phyloP scores from a whole-genome alignment of 2,797 vertebrate species.

The Sciurus vulgaris region DNA sequence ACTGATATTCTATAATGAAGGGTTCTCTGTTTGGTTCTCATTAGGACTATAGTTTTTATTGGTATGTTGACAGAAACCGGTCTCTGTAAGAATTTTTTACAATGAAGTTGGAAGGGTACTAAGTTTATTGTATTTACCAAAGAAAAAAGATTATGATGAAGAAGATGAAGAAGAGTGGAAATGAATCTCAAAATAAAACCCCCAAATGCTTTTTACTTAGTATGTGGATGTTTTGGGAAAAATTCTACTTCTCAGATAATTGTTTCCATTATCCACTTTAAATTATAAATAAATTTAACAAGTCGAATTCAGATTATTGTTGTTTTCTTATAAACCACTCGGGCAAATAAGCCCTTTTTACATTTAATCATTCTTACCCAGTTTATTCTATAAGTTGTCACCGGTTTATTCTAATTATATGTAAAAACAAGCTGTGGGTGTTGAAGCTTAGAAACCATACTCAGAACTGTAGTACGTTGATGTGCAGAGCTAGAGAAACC shows the following conservation, averaged over 20 bases:
- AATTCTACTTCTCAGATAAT: background rate
- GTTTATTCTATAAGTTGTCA: background rate
- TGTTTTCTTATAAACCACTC: background rate
- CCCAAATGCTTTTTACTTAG: background rate
- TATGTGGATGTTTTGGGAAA: background rate
- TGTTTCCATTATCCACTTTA: background rate
- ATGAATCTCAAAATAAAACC: background rate
- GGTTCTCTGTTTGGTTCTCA: background rate
- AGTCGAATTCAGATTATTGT: conserved; percentile 6
- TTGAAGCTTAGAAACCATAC: background rate
- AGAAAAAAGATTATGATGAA: background rate
- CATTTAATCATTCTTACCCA: background rate
- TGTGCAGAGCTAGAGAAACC: too few relatives aligned
- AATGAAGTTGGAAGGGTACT: background rate
- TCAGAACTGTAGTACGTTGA: background rate
- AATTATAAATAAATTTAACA: background rate
- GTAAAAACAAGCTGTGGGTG: background rate
- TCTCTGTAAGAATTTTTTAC: background rate
- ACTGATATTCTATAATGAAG: background rate
- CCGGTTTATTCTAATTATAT: background rate
- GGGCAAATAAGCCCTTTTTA: background rate
- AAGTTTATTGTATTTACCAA: background rate
- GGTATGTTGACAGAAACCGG: background rate
- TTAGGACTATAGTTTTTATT: background rate
- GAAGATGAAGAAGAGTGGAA: background rate